phyloP scores from a whole-genome alignment of 1,140 invertebrate species.

The Drosophila ercepeae region DNA sequence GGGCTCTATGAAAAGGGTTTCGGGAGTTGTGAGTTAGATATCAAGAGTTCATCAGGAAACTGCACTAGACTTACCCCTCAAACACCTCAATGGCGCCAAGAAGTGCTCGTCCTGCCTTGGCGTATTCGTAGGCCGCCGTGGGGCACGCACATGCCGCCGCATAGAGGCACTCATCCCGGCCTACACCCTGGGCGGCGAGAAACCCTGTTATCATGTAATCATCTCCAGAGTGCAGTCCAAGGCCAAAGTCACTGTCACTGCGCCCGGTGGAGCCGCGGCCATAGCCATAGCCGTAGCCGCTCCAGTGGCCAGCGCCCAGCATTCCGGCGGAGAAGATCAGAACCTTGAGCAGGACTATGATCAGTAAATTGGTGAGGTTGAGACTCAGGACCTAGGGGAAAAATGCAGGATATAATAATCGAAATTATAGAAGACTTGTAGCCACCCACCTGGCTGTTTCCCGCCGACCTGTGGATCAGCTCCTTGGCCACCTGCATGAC shows the following conservation, averaged over 20 bases:
- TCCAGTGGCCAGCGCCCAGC: conserved; percentile 88
- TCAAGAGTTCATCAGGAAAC: neutral
- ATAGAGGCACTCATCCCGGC: conserved; percentile 89
- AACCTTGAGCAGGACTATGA: conserved; percentile 91
- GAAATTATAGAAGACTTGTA: neutral
- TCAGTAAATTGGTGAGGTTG: conserved; percentile 92
- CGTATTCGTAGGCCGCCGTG: conserved; percentile 89
- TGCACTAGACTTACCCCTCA: conserved; percentile 85
- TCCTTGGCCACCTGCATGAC: conserved; percentile 88
- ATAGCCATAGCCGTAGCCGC: conserved; percentile 85
- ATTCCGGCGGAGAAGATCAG: conserved; percentile 91
- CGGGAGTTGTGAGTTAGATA: no score
- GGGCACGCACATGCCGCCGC: conserved; percentile 90
- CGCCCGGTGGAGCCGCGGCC: conserved; percentile 66
- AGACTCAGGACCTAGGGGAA: conserved; percentile 88
- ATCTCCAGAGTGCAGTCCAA: conserved; percentile 88
- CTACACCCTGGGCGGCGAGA: conserved; percentile 87
- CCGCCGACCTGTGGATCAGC: conserved; percentile 87
- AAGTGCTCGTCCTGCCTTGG: conserved; percentile 89
- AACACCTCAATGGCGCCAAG: conserved; percentile 89
- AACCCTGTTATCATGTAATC: conserved; percentile 88
- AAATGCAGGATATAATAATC: neutral
- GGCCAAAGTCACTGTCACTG: conserved; percentile 78
- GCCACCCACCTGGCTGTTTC: conserved; percentile 86
- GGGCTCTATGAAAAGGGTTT: conserved; percentile 19